Base-by-base conservation (phyloP, 2,797 vertebrate genomes). In the Acanthopagrus latus region DNA sequence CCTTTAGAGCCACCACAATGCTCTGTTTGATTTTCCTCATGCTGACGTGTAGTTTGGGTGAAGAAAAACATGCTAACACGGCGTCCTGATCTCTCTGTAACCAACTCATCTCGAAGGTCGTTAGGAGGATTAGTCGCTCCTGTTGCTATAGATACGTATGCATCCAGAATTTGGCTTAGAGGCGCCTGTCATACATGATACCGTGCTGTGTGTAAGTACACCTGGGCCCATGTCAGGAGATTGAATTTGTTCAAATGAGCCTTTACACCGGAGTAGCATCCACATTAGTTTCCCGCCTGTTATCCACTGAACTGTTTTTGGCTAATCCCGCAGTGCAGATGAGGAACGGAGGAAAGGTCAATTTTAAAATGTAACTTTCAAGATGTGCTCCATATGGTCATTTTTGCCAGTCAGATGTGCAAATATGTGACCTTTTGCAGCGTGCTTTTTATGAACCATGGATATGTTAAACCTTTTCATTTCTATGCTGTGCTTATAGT, bases 121-220 rank as follows among this genome's bases (percentile, higher is more conserved):
- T 67, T 17, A 17, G 21, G 44, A 43, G 58, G 68, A 59, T 83
- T 64, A 67, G 56, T 62, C 33, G 48, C 55, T 33, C 17, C 46
- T 41, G 54, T 43, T 79, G 65, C 54, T 62, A 48, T 68, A 56
- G 67, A 80, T 33, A 69, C 44, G 68, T 41, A 41, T 17, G 18
- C 52, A 59, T 51, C n/a, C 44, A 59, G 18, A 67, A 51, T 18
- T 65, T 56, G 54, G 3, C 58, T 27, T 10, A 66, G 50, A 72
- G 64, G 25, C 5, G 12, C 25, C 50, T 3, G 0, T 7, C 27
- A 50, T 48, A 21, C 33, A 7, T 7, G 7, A 7, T 25, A 23
- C 17, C 20, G n/a, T 50, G 23, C 46, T 60, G 23, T 65, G 47
- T 60, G 17, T 56, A 17, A 47, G 54, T 51, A 51, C 41, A 58